These are phyloP conservation scores for Drosophila insularis DNA, from an alignment of 1,140 invertebrate species.

Conservation along the genomic window DNA sequence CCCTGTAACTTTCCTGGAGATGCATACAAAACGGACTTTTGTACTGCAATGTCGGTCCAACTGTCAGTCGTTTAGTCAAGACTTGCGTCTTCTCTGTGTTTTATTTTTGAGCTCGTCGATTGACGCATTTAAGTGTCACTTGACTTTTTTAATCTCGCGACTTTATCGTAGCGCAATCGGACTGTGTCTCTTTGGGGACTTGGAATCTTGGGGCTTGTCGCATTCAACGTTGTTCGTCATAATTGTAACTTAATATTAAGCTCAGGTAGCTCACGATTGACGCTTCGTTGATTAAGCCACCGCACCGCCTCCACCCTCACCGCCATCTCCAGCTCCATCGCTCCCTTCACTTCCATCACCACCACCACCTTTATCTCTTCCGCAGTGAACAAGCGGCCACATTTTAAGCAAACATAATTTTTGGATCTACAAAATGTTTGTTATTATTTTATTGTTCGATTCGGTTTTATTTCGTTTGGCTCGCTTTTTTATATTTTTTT, in stretches of 20 bases:
- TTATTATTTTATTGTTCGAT: constrained; percentile 53
- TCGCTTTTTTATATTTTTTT: neutral
- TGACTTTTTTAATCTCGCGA: constrained; percentile 79
- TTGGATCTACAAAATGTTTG: constrained; percentile 64
- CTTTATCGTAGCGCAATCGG: constrained; percentile 75
- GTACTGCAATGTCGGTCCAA: constrained; percentile 14
- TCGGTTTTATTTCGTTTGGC: constrained; percentile 7
- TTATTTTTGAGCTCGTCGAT: constrained; percentile 49
- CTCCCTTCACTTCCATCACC: constrained; percentile 15
- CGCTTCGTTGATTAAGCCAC: constrained; percentile 12
- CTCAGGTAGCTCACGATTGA: constrained; percentile 56
- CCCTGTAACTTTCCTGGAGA: neutral
- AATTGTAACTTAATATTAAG: constrained; percentile 71
- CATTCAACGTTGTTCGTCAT: constrained; percentile 44
- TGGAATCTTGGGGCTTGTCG: constrained; percentile 27
- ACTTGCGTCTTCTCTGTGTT: constrained; percentile 29
- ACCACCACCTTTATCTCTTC: constrained; percentile 25
- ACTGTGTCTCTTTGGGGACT: constrained; percentile 37
- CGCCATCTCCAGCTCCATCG: constrained; percentile 4
- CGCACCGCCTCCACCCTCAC: constrained; percentile 1
- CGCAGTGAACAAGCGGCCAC: neutral
- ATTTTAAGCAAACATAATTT: constrained; percentile 15
- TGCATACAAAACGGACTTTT: constrained; percentile 6
- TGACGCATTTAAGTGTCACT: constrained; percentile 77
- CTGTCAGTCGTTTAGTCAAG: neutral